Percentiles rank a stretch among this genome's conserved stretches.
phyloP scores from a whole-genome alignment of 2,888 invertebrate genomes.

The Gymnoscelis rufifasciata region DNA sequence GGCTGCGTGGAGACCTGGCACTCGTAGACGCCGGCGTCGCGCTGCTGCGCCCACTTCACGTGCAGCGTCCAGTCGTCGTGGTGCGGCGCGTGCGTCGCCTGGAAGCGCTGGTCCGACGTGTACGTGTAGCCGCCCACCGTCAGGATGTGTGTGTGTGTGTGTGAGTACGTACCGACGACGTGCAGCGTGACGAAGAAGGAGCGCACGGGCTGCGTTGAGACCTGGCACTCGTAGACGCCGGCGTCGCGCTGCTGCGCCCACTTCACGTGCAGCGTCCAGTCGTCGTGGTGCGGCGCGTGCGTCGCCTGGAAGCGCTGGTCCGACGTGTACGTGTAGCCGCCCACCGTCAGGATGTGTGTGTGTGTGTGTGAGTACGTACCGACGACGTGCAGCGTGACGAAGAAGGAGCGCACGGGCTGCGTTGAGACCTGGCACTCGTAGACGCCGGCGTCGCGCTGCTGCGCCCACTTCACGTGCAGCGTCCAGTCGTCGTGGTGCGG shows the following conservation, averaged over 20 bases:
- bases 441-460: slow-evolving; percentile 91
- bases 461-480: slow-evolving; percentile 94
- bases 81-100: slow-evolving; percentile 89
- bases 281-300: slow-evolving; percentile 89
- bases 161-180: slow-evolving; percentile 88
- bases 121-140: slow-evolving; percentile 91
- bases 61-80: slow-evolving; percentile 95
- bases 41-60: slow-evolving; percentile 94
- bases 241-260: slow-evolving; percentile 95
- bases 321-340: slow-evolving; percentile 93
- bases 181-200: slow-evolving; percentile 92
- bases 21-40: slow-evolving; percentile 94
- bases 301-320: slow-evolving; percentile 94
- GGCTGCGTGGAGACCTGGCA: slow-evolving; percentile 97
- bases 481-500: slow-evolving; percentile 94
- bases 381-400: slow-evolving; percentile 92
- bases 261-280: slow-evolving; percentile 96
- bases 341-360: slow-evolving; percentile 67
- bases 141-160: too few species aligned
- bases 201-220: slow-evolving; percentile 93
- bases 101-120: slow-evolving; percentile 94
- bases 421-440: slow-evolving; percentile 98
- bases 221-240: slow-evolving; percentile 95
- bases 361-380: slow-evolving; percentile 81
- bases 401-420: slow-evolving; percentile 92